Evolutionary conservation across 2,888 invertebrate genomes (phyloP), one percentile per base, ranked within the genome.

Genomic region (Drosophila pegasa): DNA sequence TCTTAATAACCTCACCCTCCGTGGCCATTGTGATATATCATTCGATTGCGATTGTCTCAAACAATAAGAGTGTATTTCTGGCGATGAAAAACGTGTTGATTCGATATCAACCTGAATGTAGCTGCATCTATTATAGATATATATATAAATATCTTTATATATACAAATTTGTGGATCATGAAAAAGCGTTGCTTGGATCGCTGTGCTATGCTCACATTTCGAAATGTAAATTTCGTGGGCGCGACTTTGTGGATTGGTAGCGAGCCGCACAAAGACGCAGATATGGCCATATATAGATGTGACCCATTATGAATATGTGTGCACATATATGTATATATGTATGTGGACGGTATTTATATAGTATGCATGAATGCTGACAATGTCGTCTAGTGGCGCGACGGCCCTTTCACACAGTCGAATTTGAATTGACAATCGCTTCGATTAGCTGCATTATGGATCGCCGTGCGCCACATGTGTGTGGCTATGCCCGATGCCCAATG

Each of bases 381-480:
- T 55, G 64, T 33, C 38, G 61, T 27, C 31, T 51, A 50, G 50
- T 16, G 33, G 18, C 37, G 59, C 47, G 41, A 41, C 50, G 61
- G 69, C 80, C 80, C 87, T 80, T 87, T 80, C 81, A 87, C 75
- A 78, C 48, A 78, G 25, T 52, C 50, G 22, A 35, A 50, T 50
- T 20, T 22, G 77, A 56, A 69, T 63, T 64, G 65, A 63, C 80
- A 79, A 77, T 76, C 63, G 61, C 38, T 54, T 60, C 71, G 85
- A 86, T 80, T 83, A 83, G 77, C 72, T 82, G 83, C 86, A 67
- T 71, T 76, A 72, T 66, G 40, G 54, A 57, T 57, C 43, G 74
- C 40, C 45, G 29, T 52, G 45, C 27, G 16, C 43, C 18, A 52
- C 31, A 48, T 48, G 47, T 22, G 38, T 48, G 20, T 22, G 31